Base-by-base conservation (phyloP, 2,113 vertebrate genomes). In the Rattus rattus region DNA sequence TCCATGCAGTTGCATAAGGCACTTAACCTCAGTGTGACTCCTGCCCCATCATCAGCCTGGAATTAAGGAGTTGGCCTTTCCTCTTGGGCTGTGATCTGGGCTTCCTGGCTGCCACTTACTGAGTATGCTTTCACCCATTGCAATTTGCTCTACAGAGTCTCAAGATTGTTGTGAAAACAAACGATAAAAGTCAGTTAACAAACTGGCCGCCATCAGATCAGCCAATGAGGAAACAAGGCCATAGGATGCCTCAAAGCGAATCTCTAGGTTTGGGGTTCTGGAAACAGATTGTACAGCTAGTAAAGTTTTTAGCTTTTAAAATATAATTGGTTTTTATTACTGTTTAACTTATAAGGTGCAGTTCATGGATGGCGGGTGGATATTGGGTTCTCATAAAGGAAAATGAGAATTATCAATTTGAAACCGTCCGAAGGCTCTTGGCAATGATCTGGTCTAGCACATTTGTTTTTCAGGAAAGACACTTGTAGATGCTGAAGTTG, bases 151-250 rank as follows among this genome's bases (percentile, higher is more conserved):
- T 67, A 77, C 93, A 84, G 93, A 93, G 87, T 97, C 93, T 97
- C 96, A 91, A 95, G 90, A 93, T 96, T 96, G 94, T 92, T 77
- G 75, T 93, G 96, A 97, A 98, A 97, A 96, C 56, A 90, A 85
- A 84, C 0, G 73, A 63, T 93, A 94, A 88, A 96, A 77, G 83
- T 90, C 91, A 80, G 56, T 90, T 96, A 91, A 88, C 70, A 73
- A 87, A 61, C 69, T 0, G 20, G 30, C 39, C 76, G 85, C 96
- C 88, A n/a, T 49, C 22, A 28, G 88, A 88, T 22, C 17, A 26
- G 72, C 83, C 76, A n/a, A 28, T 11, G 86, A 90, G 94, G 77
- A 92, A 61, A 36, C 13, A 56, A 20, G 75, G 52, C 69, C 20
- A 4, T 19, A 16, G 72, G 84, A 4, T 6, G 59, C 73, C 73